Evolutionary conservation across 2,888 invertebrate species (phyloP), one percentile per base, ranked within the genome.

Genomic region (Allacma fusca): DNA sequence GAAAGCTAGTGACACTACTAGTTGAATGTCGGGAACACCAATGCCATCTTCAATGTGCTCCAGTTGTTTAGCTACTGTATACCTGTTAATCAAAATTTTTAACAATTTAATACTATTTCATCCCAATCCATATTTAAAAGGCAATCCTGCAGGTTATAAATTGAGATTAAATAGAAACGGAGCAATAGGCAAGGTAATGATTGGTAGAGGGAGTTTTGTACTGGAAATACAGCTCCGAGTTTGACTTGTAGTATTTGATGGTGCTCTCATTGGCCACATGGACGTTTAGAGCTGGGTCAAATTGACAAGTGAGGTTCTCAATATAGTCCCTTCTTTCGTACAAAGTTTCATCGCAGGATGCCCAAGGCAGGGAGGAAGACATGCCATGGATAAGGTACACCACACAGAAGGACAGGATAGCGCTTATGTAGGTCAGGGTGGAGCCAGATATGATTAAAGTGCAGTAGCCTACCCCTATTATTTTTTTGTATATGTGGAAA

Each of bases 41-140:
- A 85, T 81, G 1, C 85, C 85, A 74, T 82, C 72, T n/a, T 77
- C 65, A 40, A 83, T 81, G 44, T 81, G 73, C 9, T 76, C 76
- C 24, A 73, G 65, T 65, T 80, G 77, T 23, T 83, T 78, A 5
- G 85, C 80, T 9, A 85, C 84, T 57, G 78, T 74, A n/a, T 77
- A 77, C 19, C 85, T 85, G 28, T 23, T n/a, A n/a, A n/a, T n/a
- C n/a, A n/a, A n/a, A n/a, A n/a, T n/a, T n/a, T n/a, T n/a, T n/a
- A n/a, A n/a, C n/a, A n/a, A n/a, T n/a, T n/a, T n/a, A n/a, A n/a
- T n/a, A n/a, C n/a, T n/a, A n/a, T n/a, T n/a, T n/a, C n/a, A n/a
- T n/a, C n/a, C n/a, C n/a, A n/a, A n/a, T n/a, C n/a, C n/a, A n/a
- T n/a, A n/a, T n/a, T n/a, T n/a, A n/a, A n/a, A n/a, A n/a, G n/a